Evolutionary conservation across 1,140 invertebrate species (phyloP).

Genomic region (Phymastichus coffea): DNA sequence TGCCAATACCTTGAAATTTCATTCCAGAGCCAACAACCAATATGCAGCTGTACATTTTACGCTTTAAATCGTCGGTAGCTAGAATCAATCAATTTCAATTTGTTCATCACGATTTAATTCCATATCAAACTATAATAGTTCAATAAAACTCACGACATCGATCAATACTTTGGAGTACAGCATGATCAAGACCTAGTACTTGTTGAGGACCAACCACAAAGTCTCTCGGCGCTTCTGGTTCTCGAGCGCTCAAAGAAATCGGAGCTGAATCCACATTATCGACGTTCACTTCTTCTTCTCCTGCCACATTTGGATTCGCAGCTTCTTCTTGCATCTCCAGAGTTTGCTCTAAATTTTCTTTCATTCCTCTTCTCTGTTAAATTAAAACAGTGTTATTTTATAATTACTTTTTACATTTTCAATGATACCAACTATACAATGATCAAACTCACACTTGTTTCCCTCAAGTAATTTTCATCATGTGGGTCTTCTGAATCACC

Average conservation of each 20-base stretch:
- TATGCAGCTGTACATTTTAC: constrained; percentile 93
- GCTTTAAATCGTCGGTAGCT: constrained; percentile 83
- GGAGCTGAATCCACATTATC: constrained; percentile 69
- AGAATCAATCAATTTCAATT: constrained; percentile 18
- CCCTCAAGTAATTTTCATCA: constrained; percentile 87
- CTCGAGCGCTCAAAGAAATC: constrained; percentile 50
- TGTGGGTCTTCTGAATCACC: constrained; percentile 92
- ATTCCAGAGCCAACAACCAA: constrained; percentile 88
- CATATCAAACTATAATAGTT: background rate
- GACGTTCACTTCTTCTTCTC: constrained; percentile 79
- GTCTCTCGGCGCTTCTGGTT: constrained; percentile 57
- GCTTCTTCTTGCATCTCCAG: constrained; percentile 52
- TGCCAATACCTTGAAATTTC: constrained; percentile 82
- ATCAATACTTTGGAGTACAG: constrained; percentile 89
- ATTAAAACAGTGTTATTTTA: too few species aligned
- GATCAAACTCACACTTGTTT: constrained; percentile 75
- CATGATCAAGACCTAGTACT: constrained; percentile 84
- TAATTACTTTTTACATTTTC: background rate
- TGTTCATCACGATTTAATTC: too few species aligned
- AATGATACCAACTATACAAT: too few species aligned
- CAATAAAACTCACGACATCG: constrained; percentile 68
- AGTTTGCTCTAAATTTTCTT: constrained; percentile 62
- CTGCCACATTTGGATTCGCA: constrained; percentile 44
- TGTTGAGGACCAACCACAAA: constrained; percentile 72
- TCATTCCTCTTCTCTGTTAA: constrained; percentile 61